Base-by-base conservation (phyloP, 2,888 invertebrate species). In the Diaphora mendica region DNA sequence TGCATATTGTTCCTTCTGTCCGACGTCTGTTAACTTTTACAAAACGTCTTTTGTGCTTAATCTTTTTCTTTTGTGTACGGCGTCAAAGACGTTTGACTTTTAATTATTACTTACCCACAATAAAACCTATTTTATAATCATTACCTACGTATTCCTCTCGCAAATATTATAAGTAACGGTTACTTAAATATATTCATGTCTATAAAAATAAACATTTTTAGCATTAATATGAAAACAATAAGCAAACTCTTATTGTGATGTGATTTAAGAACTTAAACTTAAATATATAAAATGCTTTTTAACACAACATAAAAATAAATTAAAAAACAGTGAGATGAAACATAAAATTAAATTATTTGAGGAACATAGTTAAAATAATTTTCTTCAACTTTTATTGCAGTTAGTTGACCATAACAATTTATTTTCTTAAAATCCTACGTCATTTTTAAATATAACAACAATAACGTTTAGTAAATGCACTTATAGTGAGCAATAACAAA, bases 1-100 rank as follows among this genome's bases (percentile, higher is more conserved):
- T 85, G 82, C 84, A 88, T 86, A 84, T 84, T 78, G 82, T 87
- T 87, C 77, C 79, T 85, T 85, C 88, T 86, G 77, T 81, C 82
- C 74, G 84, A 76, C 80, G 78, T 77, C 84, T 84, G 86, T 76
- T 77, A 83, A 84, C 78, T 84, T 80, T 82, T 74, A 81, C 80
- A 84, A 82, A 84, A 75, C 68, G 77, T 62, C 75, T 77, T 70
- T 77, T 83, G 76, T 75, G 79, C 76, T 79, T 77, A 78, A 74
- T 77, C 71, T 74, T 73, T 81, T 79, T 78, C 72, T 51, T 72
- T 71, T 68, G 51, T 30, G 44, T 75, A 66, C 72, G 67, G 23
- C 48, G 64, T 64, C 62, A 64, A 64, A 73, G 68, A 73, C 68
- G n/a, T 44, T 66, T 64, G 0, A 20, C 2, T 69, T 33, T 51